These are phyloP conservation scores for Microcaecilia unicolor DNA, from an alignment of 2,797 vertebrate genomes.

Conservation along the genomic window DNA sequence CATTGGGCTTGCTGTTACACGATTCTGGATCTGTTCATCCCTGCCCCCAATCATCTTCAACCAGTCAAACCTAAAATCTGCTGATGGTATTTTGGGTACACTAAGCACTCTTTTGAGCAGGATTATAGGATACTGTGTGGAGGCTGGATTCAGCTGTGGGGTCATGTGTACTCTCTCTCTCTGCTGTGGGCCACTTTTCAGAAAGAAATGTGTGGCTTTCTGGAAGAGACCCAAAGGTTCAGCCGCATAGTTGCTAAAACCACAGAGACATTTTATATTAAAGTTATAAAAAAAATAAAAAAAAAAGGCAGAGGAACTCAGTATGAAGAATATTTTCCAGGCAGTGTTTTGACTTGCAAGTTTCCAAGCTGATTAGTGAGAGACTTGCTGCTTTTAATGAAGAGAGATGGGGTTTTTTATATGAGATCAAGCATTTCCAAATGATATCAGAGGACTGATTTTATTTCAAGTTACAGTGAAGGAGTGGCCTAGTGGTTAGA, in stretches of 20 bases:
- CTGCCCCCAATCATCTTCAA: too few relatives aligned
- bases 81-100: too few relatives aligned
- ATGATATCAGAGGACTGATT: too few relatives aligned
- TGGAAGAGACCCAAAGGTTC: not conserved
- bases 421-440: not conserved
- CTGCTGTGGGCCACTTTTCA: accelerated
- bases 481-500: too few relatives aligned
- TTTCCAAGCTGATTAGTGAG: not conserved
- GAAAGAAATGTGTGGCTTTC: not conserved
- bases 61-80: too few relatives aligned
- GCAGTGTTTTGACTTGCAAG: slow-evolving; percentile 6
- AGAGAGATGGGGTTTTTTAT: not conserved
- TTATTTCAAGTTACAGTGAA: too few relatives aligned
- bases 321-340: slow-evolving; percentile 25
- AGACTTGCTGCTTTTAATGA: not conserved
- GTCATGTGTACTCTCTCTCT: accelerated
- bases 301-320: slow-evolving; percentile 1
- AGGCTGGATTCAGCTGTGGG: too few relatives aligned
- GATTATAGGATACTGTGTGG: too few relatives aligned
- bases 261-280: slow-evolving; percentile 15
- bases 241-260: not conserved
- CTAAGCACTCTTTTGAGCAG: too few relatives aligned
- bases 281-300: slow-evolving; percentile 6
- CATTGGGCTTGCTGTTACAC: too few relatives aligned
- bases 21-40: too few relatives aligned